Base-by-base conservation (phyloP, 2,797 vertebrate species). In the Sphaeramia orbicularis region DNA sequence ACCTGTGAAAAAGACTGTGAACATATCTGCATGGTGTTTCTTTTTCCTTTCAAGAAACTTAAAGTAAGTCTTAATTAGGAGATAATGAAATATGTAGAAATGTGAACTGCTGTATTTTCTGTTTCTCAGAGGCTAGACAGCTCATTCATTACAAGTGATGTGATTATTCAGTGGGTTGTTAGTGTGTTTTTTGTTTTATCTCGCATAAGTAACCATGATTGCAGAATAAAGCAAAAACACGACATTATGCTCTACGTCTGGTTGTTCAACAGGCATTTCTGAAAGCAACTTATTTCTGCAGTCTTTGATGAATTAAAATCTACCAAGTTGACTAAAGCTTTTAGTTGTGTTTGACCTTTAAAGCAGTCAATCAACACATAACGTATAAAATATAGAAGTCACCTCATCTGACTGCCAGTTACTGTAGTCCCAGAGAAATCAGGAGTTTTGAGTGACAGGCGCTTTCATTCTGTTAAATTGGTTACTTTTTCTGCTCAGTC, bases 11-110 rank as follows among this genome's bases (percentile, higher is more conserved):
- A 91, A n/a, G 19, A 76, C 37, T 81, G 79, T 91, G 75, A 84
- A 83, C 76, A 85, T 80, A 86, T 86, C 87, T 92, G 90, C 90
- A 93, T 92, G 92, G 64, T 60, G 21, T 58, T 83, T 74, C 24
- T 52, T 51, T 53, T 41, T 15, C 42, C 38, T 69, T 80, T 83
- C 27, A 36, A 76, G 65, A 65, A 79, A 69, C 61, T 67, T 74
- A 56, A 76, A 75, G 54, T 75, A 40, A 24, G 54, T 87, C 75
- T 84, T 72, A 60, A 62, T 76, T 67, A 74, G 60, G 40, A 45
- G 36, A 80, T 79, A 76, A 72, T 59, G 18, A 2, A 70, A 71
- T 62, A 60, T 63, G 63, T 57, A 74, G 40, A 82, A 68, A 47
- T 69, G 78, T 89, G 48, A 83, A 78, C 48, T 71, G 65, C 63